Evolutionary conservation across 1,140 invertebrate species (phyloP).

Genomic region (Drosophila guanche): DNA sequence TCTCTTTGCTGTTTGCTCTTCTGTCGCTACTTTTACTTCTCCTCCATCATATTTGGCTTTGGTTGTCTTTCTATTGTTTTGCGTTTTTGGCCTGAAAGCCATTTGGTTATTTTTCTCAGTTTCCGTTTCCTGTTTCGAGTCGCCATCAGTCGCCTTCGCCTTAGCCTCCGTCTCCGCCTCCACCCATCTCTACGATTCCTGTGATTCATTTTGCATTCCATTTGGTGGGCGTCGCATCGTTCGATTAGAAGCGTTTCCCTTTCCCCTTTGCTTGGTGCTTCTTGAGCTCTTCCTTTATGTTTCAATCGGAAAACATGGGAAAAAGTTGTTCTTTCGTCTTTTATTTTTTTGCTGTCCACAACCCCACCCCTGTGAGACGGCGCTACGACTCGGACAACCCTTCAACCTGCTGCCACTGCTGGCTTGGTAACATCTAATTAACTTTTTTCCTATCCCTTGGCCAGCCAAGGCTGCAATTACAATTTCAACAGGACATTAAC

Average conservation of each 20-base stretch:
- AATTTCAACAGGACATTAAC: conserved; percentile 57
- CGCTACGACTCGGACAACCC: conserved; percentile 15
- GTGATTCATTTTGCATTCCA: conserved; percentile 27
- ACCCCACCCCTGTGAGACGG: neutral
- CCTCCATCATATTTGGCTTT: conserved; percentile 27
- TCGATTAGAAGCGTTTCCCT: conserved; percentile 13
- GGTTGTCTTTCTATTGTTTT: conserved; percentile 64
- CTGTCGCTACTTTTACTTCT: conserved; percentile 1
- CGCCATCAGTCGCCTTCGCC: conserved; percentile 25
- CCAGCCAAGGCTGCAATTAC: conserved; percentile 51
- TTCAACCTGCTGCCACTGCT: conserved; percentile 12
- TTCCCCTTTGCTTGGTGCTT: conserved; percentile 1
- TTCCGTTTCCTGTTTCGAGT: conserved; percentile 72
- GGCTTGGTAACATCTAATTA: conserved; percentile 68
- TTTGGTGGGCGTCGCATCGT: conserved; percentile 5
- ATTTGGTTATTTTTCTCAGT: conserved; percentile 67
- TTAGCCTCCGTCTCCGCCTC: neutral
- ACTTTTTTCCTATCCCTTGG: conserved; percentile 39
- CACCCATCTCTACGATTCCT: conserved; percentile 40
- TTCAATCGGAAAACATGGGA: conserved; percentile 44
- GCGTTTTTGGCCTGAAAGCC: conserved; percentile 33
- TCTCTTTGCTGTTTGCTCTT: too few species aligned
- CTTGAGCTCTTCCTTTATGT: conserved; percentile 27
- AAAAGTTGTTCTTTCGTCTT: neutral
- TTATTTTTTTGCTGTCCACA: neutral